Evolutionary conservation across 1,140 invertebrate species (phyloP), one percentile per base, ranked within the genome.

Genomic region (Neuroterus valhalla): DNA sequence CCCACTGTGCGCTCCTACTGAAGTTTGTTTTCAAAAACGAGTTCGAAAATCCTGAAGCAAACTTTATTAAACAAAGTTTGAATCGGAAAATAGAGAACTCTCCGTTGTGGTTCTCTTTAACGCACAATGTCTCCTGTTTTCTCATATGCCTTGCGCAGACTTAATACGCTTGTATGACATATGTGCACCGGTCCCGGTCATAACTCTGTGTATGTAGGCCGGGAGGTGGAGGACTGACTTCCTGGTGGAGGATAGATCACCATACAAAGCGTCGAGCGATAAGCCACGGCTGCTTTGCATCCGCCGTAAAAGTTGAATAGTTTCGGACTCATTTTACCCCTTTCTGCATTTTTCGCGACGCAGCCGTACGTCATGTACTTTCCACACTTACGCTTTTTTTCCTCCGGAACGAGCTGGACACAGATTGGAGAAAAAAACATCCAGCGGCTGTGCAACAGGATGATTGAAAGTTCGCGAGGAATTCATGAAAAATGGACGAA

Each of bases 121-220:
- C n/a, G 46, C 17, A 62, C 31, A 23, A 62, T 62, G 55, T 62
- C 69, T 76, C 78, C 78, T 80, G 78, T 82, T 81, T 80, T 78
- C 81, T 82, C 73, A 75, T 78, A 78, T 71, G 75, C 73, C 70
- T 78, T 72, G 19, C 75, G 74, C 62, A 43, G 75, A 74, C 62
- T 68, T 74, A 38, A 76, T 75, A 76, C 67, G 74, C 74, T 81
- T 79, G 71, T 80, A 80, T 82, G 81, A 82, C 81, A 82, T 76
- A 66, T 62, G 74, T 67, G 46, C 52, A 71, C 43, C 67, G 46
- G 70, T 74, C 62, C 26, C 74, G 74, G 71, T 70, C 68, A 82
- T 82, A 82, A 82, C 74, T 82, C 81, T 76, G 50, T 67, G 71
- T 80, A 82, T 82, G 76, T 82, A 80, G 81, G 81, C 74, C 81